Base-by-base conservation (phyloP, 2,113 vertebrate species). In the Podiceps cristatus region DNA sequence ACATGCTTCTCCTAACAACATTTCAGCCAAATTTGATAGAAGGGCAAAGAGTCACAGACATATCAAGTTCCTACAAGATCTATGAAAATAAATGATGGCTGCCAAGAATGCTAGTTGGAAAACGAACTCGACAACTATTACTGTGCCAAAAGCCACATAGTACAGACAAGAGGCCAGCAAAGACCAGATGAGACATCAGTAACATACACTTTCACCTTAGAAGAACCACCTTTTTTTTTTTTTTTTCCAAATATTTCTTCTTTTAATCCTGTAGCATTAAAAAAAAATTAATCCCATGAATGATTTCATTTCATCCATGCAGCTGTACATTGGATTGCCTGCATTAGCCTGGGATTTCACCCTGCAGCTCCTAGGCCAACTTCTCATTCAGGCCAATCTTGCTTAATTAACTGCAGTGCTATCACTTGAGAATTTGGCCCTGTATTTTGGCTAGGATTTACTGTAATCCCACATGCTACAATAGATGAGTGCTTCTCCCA, bases 101-200 rank as follows among this genome's bases (percentile, higher is more conserved):
- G 77, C 83, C 96, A 93, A 91, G 90, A 88, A 79, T 10, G 45
- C n/a, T 59, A 68, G 62, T 18, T 86, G 74, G 58, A 74, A 95
- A 94, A 78, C 28, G 75, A 88, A 64, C 76, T 49, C 40, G 24
- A 60, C n/a, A 56, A 52, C 35, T 72, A 29, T 35, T 62, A 49
- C 35, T 1, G 1, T 50, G 86, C 91, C 89, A 93, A 96, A 95
- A 96, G 40, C n/a, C 85, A 85, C 31, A 79, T 16, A 81, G 12
- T 19, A 18, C 13, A 63, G 60, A 59, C 19, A 77, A 40, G 23
- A 97, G 42, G 58, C 62, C 71, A 88, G 53, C n/a, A 55, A 88
- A 87, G 42, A 92, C 27, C n/a, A 90, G 31, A 80, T 53, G 50
- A 88, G 64, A 72, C 42, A 42, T 37, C 76, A 84, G 13, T 15